Conservation (phyloP, 2,888 invertebrate species). For the Odontomyia ornata region DNA sequence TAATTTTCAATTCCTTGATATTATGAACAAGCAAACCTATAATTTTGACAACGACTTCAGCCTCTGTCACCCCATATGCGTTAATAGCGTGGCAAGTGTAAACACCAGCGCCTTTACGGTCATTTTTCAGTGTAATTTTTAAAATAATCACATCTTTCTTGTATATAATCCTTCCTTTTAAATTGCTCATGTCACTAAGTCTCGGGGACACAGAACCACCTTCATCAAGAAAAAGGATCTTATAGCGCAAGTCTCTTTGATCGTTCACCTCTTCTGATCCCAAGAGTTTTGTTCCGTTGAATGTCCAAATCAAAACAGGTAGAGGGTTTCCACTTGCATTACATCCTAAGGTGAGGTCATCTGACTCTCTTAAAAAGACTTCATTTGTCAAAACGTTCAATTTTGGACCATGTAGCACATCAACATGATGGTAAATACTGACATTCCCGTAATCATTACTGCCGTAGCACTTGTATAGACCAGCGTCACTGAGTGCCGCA, state of each 20-base stretch:
- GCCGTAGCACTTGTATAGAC: slow-evolving; percentile 67
- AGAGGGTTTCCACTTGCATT: slow-evolving; percentile 68
- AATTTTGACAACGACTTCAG: slow-evolving; percentile 62
- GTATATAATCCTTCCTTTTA: neutral
- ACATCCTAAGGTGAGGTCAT: slow-evolving; percentile 60
- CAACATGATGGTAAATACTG: slow-evolving; percentile 66
- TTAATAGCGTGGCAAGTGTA: slow-evolving; percentile 70
- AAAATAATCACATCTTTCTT: slow-evolving; percentile 50
- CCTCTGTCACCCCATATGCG: slow-evolving; percentile 65
- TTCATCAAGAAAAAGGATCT: neutral
- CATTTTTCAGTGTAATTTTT: slow-evolving; percentile 53
- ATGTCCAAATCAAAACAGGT: slow-evolving; percentile 70
- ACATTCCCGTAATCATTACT: slow-evolving; percentile 68
- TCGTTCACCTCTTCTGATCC: slow-evolving; percentile 49
- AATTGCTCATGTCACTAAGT: too few relatives aligned
- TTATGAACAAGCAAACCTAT: slow-evolving; percentile 57
- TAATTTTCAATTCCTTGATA: too few relatives aligned
- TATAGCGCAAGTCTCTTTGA: neutral
- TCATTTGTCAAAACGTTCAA: slow-evolving; percentile 46
- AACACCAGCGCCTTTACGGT: slow-evolving; percentile 62
- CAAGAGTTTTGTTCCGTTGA: slow-evolving; percentile 61
- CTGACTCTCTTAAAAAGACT: slow-evolving; percentile 25
- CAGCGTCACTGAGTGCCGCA: slow-evolving; percentile 56
- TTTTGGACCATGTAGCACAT: slow-evolving; percentile 67
- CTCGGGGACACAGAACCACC: neutral